Base-by-base conservation (phyloP, 2,113 vertebrate species). In the Poeciliopsis turrubarensis region DNA sequence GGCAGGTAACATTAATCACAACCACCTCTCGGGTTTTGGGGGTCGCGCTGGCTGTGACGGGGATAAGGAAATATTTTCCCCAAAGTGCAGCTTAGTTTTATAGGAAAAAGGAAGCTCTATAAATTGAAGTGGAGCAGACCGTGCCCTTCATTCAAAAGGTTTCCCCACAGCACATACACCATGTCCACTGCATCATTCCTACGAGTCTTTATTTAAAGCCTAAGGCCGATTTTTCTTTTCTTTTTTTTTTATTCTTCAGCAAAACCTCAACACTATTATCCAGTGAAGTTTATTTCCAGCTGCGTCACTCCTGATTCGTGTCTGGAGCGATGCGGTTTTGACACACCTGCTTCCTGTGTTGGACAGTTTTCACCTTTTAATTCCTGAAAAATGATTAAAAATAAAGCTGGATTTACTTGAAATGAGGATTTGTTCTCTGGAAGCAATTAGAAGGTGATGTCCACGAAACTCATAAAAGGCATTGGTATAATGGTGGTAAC, bases 391-490 rank as follows among this genome's bases (percentile, higher is more conserved):
- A 91, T 86, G 72, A 87, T 75, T 62, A 22, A 68, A 83, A 87
- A 71, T 81, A 80, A 82, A 77, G 68, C 82, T 64, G 67, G 77
- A 80, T 76, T 75, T 80, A 70, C 84, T 75, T 78, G 44, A 87
- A 87, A 85, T 80, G 61, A 87, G 63, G 44, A 87, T 84, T 89
- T 89, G 75, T 84, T 85, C 83, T 76, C 69, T 74, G 63, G 63
- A 89, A 78, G 76, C 86, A 91, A 93, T 92, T 91, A 87, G 78
- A 65, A 85, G 78, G 39, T 72, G 83, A 81, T 77, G 81, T 77
- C 78, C 75, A 47, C 73, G 65, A 75, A 89, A 82, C 81, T 89
- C 75, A 84, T 86, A 81, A 86, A 87, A 88, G 85, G 79, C 78
- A 87, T 72, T 82, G 80, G 80, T 62, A 88, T 76, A 91, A 75